These are phyloP conservation scores for Gastrophryne carolinensis DNA, from an alignment of 2,797 vertebrate species.

Conservation along the genomic window DNA sequence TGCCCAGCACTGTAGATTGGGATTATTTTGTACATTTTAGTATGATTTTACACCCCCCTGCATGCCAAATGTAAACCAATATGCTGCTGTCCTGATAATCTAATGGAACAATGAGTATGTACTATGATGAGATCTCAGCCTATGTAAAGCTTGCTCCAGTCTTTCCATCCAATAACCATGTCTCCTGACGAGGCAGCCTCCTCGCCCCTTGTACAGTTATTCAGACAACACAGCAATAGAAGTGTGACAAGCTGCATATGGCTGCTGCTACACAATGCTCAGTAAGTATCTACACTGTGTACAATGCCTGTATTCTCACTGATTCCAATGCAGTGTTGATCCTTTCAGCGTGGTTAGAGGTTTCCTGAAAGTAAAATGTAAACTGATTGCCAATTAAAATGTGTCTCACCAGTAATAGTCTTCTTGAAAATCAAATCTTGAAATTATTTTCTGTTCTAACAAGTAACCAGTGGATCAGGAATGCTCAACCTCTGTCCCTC, in stretches of 20 bases:
- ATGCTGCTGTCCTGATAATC: slow-evolving; percentile 54
- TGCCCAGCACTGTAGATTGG: slow-evolving; percentile 51
- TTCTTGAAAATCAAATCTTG: no score
- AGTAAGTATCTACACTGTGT: slow-evolving; percentile 36
- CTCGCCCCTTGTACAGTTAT: slow-evolving; percentile 35
- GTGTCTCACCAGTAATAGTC: background rate
- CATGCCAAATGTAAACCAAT: slow-evolving; percentile 69
- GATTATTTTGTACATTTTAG: slow-evolving; percentile 42
- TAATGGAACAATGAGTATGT: slow-evolving; percentile 54
- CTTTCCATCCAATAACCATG: slow-evolving; percentile 15
- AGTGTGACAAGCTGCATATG: slow-evolving; percentile 43
- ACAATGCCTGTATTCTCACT: slow-evolving; percentile 39
- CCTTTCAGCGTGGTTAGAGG: background rate
- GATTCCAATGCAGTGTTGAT: background rate
- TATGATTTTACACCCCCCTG: slow-evolving; percentile 56
- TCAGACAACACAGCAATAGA: background rate
- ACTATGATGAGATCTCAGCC: slow-evolving; percentile 73
- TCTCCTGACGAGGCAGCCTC: slow-evolving; percentile 63
- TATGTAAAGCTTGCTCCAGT: slow-evolving; percentile 77
- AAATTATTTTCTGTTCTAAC: no score
- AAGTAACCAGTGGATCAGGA: no score
- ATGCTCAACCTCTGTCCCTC: no score
- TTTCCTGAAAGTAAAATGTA: background rate
- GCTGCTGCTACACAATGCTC: slow-evolving; percentile 54
- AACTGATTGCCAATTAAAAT: background rate